Evolutionary conservation across 30 jellyfish, hydroid and myxozoan species (phyloP).

Genomic region (Turritopsis rubra): DNA sequence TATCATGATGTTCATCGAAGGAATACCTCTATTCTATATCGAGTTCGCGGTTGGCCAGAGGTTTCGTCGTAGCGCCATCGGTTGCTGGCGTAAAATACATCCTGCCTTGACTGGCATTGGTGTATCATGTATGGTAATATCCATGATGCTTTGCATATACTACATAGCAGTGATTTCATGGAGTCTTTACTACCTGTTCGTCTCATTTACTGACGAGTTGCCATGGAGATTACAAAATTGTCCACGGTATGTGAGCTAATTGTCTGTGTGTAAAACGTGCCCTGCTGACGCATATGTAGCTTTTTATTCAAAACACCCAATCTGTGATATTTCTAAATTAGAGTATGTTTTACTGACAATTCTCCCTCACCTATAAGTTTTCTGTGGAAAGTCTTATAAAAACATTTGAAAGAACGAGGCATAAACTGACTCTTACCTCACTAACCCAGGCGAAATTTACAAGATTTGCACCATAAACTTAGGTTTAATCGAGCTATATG

Average conservation of each 20-base stretch:
- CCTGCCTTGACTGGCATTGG: conserved; percentile 83
- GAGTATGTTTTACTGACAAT: no score
- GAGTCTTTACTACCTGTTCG: conserved; percentile 60
- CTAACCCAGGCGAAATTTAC: no score
- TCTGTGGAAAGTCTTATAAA: no score
- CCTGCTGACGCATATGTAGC: no score
- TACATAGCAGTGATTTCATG: conserved; percentile 75
- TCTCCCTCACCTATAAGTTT: no score
- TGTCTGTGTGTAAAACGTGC: no score
- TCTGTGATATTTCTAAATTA: no score
- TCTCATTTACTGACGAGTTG: conserved; percentile 49
- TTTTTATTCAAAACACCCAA: no score
- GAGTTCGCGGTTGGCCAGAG: conserved; percentile 89
- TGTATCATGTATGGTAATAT: conserved; percentile 62
- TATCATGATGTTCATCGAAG: conserved; percentile 85
- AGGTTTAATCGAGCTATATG: no score
- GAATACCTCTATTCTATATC: conserved; percentile 77
- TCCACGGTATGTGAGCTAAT: conserved; percentile 28
- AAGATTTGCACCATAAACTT: no score
- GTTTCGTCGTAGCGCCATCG: conserved; percentile 66
- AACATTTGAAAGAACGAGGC: no score
- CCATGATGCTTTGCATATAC: conserved; percentile 72
- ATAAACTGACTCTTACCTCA: no score
- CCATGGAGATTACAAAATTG: conserved; percentile 71
- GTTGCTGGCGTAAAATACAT: conserved; percentile 71